These are phyloP conservation scores for Trichonephila clavata DNA, from an alignment of 1,140 invertebrate species.

Conservation along the genomic window DNA sequence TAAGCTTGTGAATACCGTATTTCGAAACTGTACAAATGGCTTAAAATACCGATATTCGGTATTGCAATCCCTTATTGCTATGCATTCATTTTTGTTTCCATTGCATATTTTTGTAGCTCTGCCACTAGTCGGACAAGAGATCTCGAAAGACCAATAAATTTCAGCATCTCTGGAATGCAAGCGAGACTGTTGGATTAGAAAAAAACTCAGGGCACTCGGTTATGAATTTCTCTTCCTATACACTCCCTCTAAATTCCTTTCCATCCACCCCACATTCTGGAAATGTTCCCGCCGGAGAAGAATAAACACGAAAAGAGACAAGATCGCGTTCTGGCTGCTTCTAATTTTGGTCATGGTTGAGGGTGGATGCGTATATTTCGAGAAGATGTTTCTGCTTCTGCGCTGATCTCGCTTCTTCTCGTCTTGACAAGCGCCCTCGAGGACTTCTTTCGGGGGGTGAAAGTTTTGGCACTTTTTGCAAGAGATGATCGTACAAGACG, in stretches of 20 bases:
- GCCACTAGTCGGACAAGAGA: too few species aligned
- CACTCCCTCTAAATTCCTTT: neutral
- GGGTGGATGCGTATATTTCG: constrained; percentile 45
- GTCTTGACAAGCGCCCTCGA: neutral
- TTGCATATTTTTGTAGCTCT: too few species aligned
- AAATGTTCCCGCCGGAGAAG: constrained; percentile 30
- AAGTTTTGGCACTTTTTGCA: neutral
- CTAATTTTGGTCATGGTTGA: constrained; percentile 66
- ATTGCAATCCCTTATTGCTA: too few species aligned
- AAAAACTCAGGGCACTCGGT: too few species aligned
- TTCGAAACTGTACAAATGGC: too few species aligned
- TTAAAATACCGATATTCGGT: too few species aligned
- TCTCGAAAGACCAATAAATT: too few species aligned
- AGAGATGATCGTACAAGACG: neutral
- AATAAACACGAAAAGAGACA: constrained; percentile 28
- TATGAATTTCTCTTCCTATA: neutral
- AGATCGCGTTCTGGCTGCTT: neutral
- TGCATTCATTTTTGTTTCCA: too few species aligned
- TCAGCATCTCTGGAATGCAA: too few species aligned
- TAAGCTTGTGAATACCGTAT: too few species aligned
- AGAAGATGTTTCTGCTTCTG: neutral
- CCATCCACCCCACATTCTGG: neutral
- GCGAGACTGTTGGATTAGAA: too few species aligned
- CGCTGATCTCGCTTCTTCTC: neutral
- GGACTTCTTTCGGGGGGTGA: neutral